Evolutionary conservation across 2,797 vertebrate genomes (phyloP), one percentile per base, ranked within the genome.

Genomic region (Clarias platycephalus): DNA sequence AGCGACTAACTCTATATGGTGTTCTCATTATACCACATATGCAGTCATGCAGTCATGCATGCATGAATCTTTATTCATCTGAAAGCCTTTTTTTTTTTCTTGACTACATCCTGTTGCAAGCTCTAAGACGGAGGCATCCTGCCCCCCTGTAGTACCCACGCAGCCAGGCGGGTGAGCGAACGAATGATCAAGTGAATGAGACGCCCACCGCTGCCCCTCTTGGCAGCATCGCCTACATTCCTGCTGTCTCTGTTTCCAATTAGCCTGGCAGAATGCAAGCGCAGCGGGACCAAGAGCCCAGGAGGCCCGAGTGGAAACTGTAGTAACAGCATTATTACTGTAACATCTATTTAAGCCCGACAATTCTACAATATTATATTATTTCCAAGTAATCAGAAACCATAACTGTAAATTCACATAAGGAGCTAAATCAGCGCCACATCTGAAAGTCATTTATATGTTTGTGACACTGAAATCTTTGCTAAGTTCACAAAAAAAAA

Each of bases 171-270:
- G 26, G 58, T 78, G 49, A 76, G 57, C 49, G 57, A 79, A 79
- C 78, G 44, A 70, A 72, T 57, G 71, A 68, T 63, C 49, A 28
- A 60, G 84, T 81, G 86, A 80, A 68, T n/a, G 60, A 72, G 70
- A 82, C 28, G 34, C 83, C 85, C 87, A 80, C 67, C 49, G 4
- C 82, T 84, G 80, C 66, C 84, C 81, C 66, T 84, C 72, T 88
- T 84, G 85, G 87, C 87, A 90, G 58, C 55, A 24, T 83, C 28
- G 67, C 71, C 83, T 76, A 85, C 84, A 91, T 91, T 90, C 87
- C 86, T 88, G 31, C 78, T 26, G 57, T 86, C 88, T 84, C 90
- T 90, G 91, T 90, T 91, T 91, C 87, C 89, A 91, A 91, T 91
- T 89, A 90, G 84, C 72, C 80, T 78, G 84, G 86, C 87, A 87